A percentile compares a stretch with the other conserved stretches of the same genome.
These are phyloP conservation scores for Osmoderma eremita DNA, from an alignment of 2,888 invertebrate genomes.

Conservation along the genomic window DNA sequence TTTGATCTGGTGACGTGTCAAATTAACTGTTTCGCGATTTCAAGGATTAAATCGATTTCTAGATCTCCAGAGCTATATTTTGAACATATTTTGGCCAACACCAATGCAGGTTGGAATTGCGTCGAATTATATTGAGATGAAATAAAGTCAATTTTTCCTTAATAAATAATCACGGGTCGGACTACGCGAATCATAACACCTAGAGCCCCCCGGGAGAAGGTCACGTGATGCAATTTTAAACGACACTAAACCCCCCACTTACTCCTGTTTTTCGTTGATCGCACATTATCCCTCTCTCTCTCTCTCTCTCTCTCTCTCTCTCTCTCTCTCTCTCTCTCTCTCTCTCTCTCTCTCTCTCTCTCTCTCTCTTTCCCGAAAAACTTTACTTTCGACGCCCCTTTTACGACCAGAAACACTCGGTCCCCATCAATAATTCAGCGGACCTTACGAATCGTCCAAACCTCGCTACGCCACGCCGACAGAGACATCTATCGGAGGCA, in stretches of 20 bases:
- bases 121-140: no score
- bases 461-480: background rate
- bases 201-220: no score
- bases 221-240: background rate
- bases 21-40: no score
- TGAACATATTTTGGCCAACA: no score
- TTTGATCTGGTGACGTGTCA: no score
- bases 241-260: background rate
- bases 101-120: no score
- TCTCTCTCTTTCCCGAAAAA: background rate
- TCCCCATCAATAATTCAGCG: conserved; percentile 15
- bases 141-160: background rate
- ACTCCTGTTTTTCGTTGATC: background rate
- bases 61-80: no score
- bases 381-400: background rate
- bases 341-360: background rate
- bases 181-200: no score
- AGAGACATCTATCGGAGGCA: background rate
- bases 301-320: conserved; percentile 10
- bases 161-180: background rate
- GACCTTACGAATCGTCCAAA: no score
- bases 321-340: conserved; percentile 1
- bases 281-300: background rate
- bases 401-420: conserved; percentile 15
- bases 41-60: no score